These are phyloP conservation scores for Naja naja DNA, from an alignment of 2,113 vertebrate species.

Conservation along the genomic window DNA sequence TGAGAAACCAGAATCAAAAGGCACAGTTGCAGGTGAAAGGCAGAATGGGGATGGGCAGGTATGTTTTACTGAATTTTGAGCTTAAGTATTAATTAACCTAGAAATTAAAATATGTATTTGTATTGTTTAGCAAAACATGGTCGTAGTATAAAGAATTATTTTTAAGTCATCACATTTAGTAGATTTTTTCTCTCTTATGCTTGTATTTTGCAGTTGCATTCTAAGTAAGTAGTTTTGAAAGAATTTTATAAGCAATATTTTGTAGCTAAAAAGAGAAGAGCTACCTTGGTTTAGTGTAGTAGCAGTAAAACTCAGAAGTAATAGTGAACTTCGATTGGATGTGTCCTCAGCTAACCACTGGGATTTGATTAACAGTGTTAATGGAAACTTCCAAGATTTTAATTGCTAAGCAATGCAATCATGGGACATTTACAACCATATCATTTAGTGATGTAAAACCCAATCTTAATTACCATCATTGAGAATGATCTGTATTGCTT, in stretches of 20 bases:
- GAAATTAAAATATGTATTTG: not conserved
- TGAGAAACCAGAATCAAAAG: slow-evolving; percentile 80
- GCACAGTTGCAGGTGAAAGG: slow-evolving; percentile 84
- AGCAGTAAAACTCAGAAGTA: not conserved
- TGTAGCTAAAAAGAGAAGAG: not conserved
- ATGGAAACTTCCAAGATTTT: not conserved
- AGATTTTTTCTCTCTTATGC: not conserved
- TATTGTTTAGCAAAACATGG: not conserved
- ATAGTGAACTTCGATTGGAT: not conserved
- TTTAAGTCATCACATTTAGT: not conserved
- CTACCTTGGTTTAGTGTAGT: not conserved
- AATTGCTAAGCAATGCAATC: not conserved
- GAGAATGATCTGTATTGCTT: not conserved
- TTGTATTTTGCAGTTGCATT: not conserved
- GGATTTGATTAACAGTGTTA: not conserved
- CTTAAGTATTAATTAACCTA: not conserved
- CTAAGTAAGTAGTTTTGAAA: not conserved
- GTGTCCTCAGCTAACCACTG: not conserved
- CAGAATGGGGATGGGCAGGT: slow-evolving; percentile 98
- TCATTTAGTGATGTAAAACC: not conserved
- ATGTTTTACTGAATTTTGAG: not conserved
- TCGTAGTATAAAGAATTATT: not conserved
- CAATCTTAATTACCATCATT: too few relatives aligned
- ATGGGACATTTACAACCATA: not conserved
- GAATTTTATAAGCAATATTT: not conserved